Base-by-base conservation (phyloP, 2,113 vertebrate species). In the Pseudois nayaur region DNA sequence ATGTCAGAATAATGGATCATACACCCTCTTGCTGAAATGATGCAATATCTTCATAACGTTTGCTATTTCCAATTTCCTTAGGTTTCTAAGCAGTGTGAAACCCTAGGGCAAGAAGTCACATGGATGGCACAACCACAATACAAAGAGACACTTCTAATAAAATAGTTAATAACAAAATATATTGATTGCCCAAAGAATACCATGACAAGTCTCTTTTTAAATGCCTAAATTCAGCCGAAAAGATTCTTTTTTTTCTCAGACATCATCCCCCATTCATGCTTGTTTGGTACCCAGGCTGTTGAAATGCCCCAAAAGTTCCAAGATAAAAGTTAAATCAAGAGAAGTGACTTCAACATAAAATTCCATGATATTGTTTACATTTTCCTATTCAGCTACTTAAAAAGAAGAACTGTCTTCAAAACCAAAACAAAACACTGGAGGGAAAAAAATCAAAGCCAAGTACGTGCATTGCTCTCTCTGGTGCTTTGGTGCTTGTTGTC, bases 1-100 rank as follows among this genome's bases (percentile, higher is more conserved):
- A 96, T 93, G 81, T 25, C 98, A 96, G 95, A 97, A 97, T 89
- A 98, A 98, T 96, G 95, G 97, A 98, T 97, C 33, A 94, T 96
- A 97, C 59, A 62, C 67, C n/a, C 67, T 89, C 93, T 89, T 95
- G 64, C 93, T 97, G 33, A 85, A 98, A 92, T 91, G 97, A 97
- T 67, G 64, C 57, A 92, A 40, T 27, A n/a, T 94, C 93, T 95
- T 87, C 19, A 52, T 87, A 97, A 33, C 13, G 57, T 40, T 52
- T 87, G 8, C 60, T 83, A 33, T 95, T 97, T 96, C 88, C 54
- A 82, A 67, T 97, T 97, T 97, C 59, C 89, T 94, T 97, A 64
- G 50, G 25, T 97, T 97, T 95, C 91, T 91, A 93, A 96, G 54
- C 74, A 82, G 97, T 98, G 76, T 96, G 54, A 98, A 97, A 94